A percentile compares a stretch with the other conserved stretches of the same genome.
phyloP scores from a whole-genome alignment of 2,888 invertebrate genomes.

The Notodonta ziczac region DNA sequence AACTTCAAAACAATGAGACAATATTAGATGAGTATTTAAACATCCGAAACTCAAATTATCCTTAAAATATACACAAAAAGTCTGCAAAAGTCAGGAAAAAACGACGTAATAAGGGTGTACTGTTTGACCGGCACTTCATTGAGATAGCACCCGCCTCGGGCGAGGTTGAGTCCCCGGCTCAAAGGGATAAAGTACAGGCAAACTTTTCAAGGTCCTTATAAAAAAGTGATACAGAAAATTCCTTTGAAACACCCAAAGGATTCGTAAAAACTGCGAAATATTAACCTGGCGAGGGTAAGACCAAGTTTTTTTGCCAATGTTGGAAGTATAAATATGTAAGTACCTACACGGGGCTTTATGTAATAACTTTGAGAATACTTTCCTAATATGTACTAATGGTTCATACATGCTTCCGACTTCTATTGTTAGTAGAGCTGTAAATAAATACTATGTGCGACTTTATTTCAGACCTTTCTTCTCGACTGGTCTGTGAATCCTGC shows the following conservation, averaged over 20 bases:
- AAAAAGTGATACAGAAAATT: slow-evolving; percentile 31
- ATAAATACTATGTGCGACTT: background rate
- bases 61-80: slow-evolving; percentile 2
- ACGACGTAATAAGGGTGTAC: slow-evolving; percentile 19
- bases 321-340: background rate
- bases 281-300: slow-evolving; percentile 26
- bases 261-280: slow-evolving; percentile 21
- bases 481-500: no score
- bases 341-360: background rate
- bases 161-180: slow-evolving; percentile 25
- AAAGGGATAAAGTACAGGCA: slow-evolving; percentile 26
- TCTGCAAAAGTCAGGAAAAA: slow-evolving; percentile 3
- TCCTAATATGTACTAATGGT: background rate
- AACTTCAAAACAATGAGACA: no score
- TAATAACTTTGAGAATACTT: background rate
- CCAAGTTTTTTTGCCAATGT: background rate
- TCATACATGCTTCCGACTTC: background rate
- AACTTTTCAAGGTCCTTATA: slow-evolving; percentile 36
- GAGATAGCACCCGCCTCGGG: slow-evolving; percentile 14
- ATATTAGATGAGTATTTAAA: background rate
- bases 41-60: slow-evolving; percentile 1
- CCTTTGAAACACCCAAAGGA: slow-evolving; percentile 25
- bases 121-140: slow-evolving; percentile 17
- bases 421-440: background rate
- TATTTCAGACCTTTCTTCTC: no score